A percentile compares a stretch with the other conserved stretches of the same genome.
Conservation (phyloP, 2,797 vertebrate species). For the Pantherophis alleghaniensis region DNA sequence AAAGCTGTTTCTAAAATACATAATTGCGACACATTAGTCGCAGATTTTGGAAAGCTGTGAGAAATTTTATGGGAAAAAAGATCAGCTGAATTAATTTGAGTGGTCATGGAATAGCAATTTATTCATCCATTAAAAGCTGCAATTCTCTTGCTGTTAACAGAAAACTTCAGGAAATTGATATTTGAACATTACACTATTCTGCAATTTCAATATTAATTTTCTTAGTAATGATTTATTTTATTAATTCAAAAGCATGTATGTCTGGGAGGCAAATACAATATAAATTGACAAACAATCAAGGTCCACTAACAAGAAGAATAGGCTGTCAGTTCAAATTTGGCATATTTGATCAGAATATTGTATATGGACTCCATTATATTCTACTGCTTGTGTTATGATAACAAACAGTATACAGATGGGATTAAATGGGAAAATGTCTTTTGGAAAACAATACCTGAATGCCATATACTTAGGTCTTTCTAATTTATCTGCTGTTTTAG, state of each 20-base stretch:
- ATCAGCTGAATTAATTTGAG: not conserved
- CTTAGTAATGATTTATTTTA: conserved; percentile 10
- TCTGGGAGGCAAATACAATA: not conserved
- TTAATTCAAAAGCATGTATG: not conserved
- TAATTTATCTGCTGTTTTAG: not conserved
- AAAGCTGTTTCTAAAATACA: not conserved
- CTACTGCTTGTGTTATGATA: not conserved
- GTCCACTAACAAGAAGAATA: not conserved
- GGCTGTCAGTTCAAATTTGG: not conserved
- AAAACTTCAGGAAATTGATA: not conserved
- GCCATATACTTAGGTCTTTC: not conserved
- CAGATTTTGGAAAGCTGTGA: not conserved
- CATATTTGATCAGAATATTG: not conserved
- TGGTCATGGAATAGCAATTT: not conserved
- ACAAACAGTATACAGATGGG: not conserved
- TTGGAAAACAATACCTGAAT: not conserved
- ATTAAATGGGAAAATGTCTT: not conserved
- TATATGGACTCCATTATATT: not conserved
- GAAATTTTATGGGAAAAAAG: not conserved
- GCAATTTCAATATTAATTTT: not conserved
- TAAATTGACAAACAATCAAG: not conserved
- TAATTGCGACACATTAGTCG: not conserved
- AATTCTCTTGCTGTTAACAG: not conserved
- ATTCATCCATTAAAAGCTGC: not conserved
- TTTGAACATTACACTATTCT: not conserved